These are phyloP conservation scores for Fregata magnificens DNA, from an alignment of 2,113 vertebrate species.

Conservation along the genomic window DNA sequence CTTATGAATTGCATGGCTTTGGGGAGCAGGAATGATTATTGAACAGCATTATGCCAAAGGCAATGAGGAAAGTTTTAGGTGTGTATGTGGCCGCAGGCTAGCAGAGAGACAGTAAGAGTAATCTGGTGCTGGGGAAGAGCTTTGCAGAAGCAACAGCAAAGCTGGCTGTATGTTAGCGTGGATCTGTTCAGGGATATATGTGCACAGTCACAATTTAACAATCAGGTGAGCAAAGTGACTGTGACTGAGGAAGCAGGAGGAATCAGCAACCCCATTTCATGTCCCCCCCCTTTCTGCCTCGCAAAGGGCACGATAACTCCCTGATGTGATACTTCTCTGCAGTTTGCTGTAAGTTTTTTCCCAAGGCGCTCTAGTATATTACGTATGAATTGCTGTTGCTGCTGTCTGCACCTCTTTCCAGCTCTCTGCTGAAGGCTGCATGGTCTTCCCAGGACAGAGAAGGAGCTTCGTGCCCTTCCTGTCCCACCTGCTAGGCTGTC, in stretches of 20 bases:
- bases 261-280: background rate
- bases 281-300: background rate
- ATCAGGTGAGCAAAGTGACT: background rate
- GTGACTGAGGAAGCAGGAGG: background rate
- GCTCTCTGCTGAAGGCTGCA: background rate
- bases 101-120: background rate
- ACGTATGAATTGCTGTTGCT: background rate
- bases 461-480: background rate
- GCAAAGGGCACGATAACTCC: background rate
- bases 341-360: background rate
- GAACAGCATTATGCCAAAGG: background rate
- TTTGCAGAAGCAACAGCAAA: background rate
- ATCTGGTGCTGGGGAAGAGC: background rate
- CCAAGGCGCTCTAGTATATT: background rate
- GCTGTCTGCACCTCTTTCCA: background rate
- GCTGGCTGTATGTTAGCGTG: background rate
- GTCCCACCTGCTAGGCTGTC: background rate
- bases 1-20: background rate
- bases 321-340: background rate
- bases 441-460: background rate
- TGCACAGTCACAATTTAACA: background rate
- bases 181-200: background rate
- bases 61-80: background rate
- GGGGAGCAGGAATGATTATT: background rate
- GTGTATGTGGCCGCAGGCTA: background rate